Base-by-base conservation (phyloP, 2,888 invertebrate species). In the Patella ulyssiponensis region DNA sequence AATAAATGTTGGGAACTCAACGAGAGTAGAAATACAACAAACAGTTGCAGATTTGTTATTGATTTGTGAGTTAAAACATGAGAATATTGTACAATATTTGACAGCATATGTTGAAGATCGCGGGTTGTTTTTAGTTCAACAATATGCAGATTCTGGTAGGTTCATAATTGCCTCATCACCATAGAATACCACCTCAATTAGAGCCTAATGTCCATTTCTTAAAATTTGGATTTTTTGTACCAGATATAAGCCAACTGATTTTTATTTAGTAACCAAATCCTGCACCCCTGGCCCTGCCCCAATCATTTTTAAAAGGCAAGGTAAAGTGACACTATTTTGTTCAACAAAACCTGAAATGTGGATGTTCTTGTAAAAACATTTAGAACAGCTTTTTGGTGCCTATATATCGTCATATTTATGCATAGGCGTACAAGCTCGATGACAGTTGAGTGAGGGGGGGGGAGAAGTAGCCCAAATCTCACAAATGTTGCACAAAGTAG, bases 111-210 rank as follows among this genome's bases (percentile, higher is more conserved):
- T 88, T 0, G 85, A 84, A n/a, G 80, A 81, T 44, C 85, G 84
- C 9, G 69, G 79, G 54, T 82, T 90, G 2, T 83, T 86, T 73
- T 89, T 90, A 44, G 85, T 86, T 11, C 90, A 90, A 89, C 88
- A 90, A 73, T 88, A 87, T 81, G 90, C 89, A 1, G 85, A 86
- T 52, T 84, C 85, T 77, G 91, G 91, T 90, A 84, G 73, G 77
- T 73, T 15, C 23, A 15, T 20, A 52, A 51, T 52, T 3, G 12
- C 14, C 12, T 3, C 44, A 44, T 44, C 0, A 44, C 9, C 9
- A 44, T 7, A 9, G 44, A 44, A 44, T 44, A 44, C 7, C 7
- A 44, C 9, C 44, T 0, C 44, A 44, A 44, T 44, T 44, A 44
- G 44, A 44, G 44, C 44, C 44, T 44, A 44, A 9, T 4, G 44